These are phyloP conservation scores for Scyliorhinus canicula DNA, from an alignment of 2,797 vertebrate genomes.

Conservation along the genomic window DNA sequence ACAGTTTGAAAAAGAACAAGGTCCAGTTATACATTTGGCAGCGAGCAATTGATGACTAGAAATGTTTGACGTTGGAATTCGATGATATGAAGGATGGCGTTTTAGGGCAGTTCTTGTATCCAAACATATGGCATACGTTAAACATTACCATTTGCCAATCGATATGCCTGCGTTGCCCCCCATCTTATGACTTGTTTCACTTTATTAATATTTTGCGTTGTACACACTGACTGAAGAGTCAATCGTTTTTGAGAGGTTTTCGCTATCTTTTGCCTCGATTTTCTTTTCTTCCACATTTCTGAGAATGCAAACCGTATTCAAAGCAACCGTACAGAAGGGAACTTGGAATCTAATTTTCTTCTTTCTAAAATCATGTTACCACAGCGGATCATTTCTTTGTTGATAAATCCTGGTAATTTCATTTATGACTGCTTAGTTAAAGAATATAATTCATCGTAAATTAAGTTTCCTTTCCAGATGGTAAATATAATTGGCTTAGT, in stretches of 20 bases:
- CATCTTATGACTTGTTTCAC: neutral
- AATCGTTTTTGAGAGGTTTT: too few relatives aligned
- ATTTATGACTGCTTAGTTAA: neutral
- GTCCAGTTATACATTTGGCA: neutral
- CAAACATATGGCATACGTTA: neutral
- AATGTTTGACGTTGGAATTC: neutral
- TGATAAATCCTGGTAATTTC: neutral
- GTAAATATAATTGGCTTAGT: neutral
- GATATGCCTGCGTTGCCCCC: neutral
- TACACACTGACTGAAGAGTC: neutral
- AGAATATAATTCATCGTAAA: neutral
- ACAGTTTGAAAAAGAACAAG: neutral
- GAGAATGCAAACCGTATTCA: neutral
- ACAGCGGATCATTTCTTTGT: neutral
- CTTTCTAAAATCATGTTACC: conserved; percentile 1
- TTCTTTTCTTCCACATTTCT: neutral
- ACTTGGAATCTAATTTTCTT: conserved; percentile 1
- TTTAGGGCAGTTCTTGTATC: neutral
- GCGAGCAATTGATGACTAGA: neutral
- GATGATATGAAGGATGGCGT: neutral
- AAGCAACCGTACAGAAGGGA: neutral
- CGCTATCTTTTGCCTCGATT: neutral
- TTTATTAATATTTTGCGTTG: neutral
- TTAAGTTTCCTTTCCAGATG: conserved; percentile 6
- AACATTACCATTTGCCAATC: neutral